Conservation (phyloP, 1,140 invertebrate species). For the Heliothis virescens region DNA sequence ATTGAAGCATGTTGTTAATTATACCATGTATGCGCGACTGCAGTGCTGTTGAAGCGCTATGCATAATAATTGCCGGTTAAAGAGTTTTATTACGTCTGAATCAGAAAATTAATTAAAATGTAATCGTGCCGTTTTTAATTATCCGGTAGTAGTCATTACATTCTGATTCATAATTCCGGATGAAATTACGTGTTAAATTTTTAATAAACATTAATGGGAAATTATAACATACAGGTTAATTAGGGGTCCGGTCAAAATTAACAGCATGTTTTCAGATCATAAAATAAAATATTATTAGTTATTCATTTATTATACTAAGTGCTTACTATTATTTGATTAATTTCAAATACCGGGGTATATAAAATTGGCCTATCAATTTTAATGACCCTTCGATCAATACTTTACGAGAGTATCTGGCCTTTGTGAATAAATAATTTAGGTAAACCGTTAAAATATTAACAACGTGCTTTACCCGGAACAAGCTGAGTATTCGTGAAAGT, state of each 20-base stretch:
- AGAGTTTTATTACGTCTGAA: background rate
- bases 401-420: background rate
- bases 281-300: background rate
- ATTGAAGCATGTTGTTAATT: slow-evolving; percentile 27
- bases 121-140: background rate
- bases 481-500: background rate
- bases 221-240: background rate
- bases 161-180: background rate
- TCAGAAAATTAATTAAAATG: background rate
- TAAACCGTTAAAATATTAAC: background rate
- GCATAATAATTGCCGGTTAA: slow-evolving; percentile 20
- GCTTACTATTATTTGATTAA: background rate
- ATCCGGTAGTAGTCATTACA: background rate
- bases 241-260: background rate
- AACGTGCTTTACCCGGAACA: background rate
- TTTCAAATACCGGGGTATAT: background rate
- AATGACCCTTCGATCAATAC: background rate
- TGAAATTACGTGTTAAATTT: background rate
- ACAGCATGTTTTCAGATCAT: background rate
- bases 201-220: too few species aligned
- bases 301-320: background rate
- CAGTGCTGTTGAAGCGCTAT: background rate
- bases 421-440: slow-evolving; percentile 13
- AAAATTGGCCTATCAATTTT: background rate
- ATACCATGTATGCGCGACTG: background rate